Base-by-base conservation (phyloP, 2,888 invertebrate species). In the Phorcus lineatus region DNA sequence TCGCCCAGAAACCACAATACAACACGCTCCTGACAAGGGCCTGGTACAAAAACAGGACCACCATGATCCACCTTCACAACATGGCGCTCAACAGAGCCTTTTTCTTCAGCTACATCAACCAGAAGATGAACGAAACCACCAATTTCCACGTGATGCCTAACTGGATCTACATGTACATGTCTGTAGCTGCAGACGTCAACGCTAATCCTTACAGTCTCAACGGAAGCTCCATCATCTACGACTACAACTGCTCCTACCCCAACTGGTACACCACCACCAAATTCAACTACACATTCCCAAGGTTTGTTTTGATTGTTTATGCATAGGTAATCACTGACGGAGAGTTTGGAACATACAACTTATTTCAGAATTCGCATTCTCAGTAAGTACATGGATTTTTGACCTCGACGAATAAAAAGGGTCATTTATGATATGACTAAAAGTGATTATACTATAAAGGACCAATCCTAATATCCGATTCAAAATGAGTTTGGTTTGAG, bases 161-260 rank as follows among this genome's bases (percentile, higher is more conserved):
- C 80, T 97, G 99, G 96, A 97, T 98, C 97, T 99, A 99, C 91
- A 98, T 97, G 91, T 97, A 98, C 92, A 94, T 98, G 36, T 98
- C 98, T 0, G 96, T 97, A 0, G 96, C 98, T 0, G 98, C 99
- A 0, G 99, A 99, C 92, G 96, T 99, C 0, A 96, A 98, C 0
- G 95, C 98, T 0, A 98, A 98, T 93, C 96, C 96, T 0, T 95
- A 96, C 88, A 96, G 98, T 82, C 98, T 93, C 76, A 93, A 93
- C 84, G 92, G 98, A 79, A 97, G 97, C 93, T 96, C 98, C 0
- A 95, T 98, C 84, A 98, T 98, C 92, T 99, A 98, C 92, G 95
- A 98, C 0, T 97, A 97, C 0, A 97, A 99, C 90, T 96, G 96
- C 94, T 97, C 97, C 0, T 99, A 98, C 90, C 96, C 98, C 0